phyloP scores from a whole-genome alignment of 2,888 invertebrate genomes.

The Dicranocentrus wangi region DNA sequence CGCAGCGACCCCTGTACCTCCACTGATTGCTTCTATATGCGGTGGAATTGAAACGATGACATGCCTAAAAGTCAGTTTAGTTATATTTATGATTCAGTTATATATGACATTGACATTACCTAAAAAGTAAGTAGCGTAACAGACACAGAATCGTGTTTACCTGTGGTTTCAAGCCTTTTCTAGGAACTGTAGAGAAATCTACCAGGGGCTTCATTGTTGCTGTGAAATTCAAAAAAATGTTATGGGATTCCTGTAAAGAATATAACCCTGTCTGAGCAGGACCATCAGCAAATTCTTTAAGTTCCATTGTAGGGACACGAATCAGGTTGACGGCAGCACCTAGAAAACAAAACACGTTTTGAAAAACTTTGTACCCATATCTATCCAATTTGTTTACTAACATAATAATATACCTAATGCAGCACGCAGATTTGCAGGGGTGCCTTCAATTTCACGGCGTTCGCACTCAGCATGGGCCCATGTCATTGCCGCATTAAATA shows the following conservation, averaged over 20 bases:
- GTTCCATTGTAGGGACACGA: constrained; percentile 93
- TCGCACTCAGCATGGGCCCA: constrained; percentile 95
- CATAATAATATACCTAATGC: constrained; percentile 79
- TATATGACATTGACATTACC: not conserved
- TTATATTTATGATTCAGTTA: too few species aligned
- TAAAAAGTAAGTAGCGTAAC: too few species aligned
- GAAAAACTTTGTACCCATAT: constrained; percentile 1
- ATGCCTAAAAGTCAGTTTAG: constrained; percentile 81
- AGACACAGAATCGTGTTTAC: too few species aligned
- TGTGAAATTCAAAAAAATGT: constrained; percentile 95
- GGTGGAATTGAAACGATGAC: constrained; percentile 96
- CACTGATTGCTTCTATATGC: constrained; percentile 98
- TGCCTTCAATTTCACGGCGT: constrained; percentile 86
- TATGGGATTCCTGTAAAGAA: constrained; percentile 93
- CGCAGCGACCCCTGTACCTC: constrained; percentile 96
- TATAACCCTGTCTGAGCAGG: constrained; percentile 94
- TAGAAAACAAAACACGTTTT: constrained; percentile 73
- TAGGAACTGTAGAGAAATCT: constrained; percentile 86
- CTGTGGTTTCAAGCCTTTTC: constrained; percentile 92
- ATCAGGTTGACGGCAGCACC: constrained; percentile 87
- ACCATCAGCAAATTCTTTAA: constrained; percentile 95
- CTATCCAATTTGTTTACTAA: not conserved
- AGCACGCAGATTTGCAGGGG: constrained; percentile 85
- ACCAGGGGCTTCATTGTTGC: constrained; percentile 89
- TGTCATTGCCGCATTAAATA: constrained; percentile 91